Conservation (phyloP, 2,888 invertebrate genomes). For the Hofmannophila pseudospretella region DNA sequence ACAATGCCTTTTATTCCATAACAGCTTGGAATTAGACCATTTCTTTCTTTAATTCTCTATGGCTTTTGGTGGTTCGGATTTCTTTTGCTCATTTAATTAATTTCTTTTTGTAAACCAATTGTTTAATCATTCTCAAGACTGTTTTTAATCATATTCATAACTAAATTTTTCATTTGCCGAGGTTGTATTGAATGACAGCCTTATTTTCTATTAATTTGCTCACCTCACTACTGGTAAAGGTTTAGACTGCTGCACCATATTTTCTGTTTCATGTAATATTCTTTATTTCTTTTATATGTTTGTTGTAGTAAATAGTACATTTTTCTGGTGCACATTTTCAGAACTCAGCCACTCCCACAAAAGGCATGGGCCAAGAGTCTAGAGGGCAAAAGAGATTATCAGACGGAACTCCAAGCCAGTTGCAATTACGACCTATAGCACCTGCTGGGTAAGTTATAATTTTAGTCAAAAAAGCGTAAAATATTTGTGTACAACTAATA, state of each 20-base stretch:
- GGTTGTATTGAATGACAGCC: too few species aligned
- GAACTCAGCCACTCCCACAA: slow-evolving; percentile 48
- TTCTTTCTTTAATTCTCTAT: neutral
- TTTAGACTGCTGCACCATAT: neutral
- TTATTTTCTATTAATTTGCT: neutral
- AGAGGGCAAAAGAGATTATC: slow-evolving; percentile 66
- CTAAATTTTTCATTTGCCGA: too few species aligned
- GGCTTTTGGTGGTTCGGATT: slow-evolving; percentile 1
- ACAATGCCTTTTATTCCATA: neutral
- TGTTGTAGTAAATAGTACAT: too few species aligned
- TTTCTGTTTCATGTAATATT: too few species aligned
- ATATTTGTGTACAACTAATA: neutral
- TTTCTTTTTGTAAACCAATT: too few species aligned
- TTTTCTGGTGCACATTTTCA: slow-evolving; percentile 16
- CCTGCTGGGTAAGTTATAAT: slow-evolving; percentile 62
- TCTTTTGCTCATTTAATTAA: too few species aligned
- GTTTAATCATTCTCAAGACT: too few species aligned
- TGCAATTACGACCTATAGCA: slow-evolving; percentile 66
- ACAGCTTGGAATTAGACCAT: neutral
- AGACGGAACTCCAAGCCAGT: slow-evolving; percentile 65
- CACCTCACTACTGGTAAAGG: neutral
- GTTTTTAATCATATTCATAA: too few species aligned
- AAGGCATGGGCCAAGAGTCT: slow-evolving; percentile 49
- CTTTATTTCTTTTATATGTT: too few species aligned
- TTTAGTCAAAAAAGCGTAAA: neutral